phyloP scores from a whole-genome alignment of 2,888 invertebrate genomes.

The Amblyteles armatorius region DNA sequence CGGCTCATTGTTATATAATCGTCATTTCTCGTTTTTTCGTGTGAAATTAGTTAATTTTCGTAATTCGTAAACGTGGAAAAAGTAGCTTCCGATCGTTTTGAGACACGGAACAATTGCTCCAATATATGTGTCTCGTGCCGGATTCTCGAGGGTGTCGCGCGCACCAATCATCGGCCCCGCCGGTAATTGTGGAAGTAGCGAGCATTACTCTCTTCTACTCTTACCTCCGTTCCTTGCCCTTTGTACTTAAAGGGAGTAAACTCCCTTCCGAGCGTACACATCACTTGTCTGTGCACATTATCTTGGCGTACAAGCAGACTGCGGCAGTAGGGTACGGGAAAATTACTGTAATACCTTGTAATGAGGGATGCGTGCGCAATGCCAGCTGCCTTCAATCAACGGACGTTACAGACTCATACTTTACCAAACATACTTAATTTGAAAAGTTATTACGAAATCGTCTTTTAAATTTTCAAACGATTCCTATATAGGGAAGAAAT shows the following conservation, averaged over 20 bases:
- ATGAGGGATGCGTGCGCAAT: conserved; percentile 49
- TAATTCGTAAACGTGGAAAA: neutral
- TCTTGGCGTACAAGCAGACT: neutral
- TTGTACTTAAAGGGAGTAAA: too few relatives aligned
- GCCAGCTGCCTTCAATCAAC: conserved; percentile 55
- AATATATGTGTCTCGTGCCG: too few relatives aligned
- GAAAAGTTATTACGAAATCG: neutral
- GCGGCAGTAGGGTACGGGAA: conserved; percentile 28
- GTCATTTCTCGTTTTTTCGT: neutral
- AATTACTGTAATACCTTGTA: conserved; percentile 48
- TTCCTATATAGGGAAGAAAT: neutral
- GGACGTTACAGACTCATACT: conserved; percentile 6
- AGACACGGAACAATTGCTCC: too few relatives aligned
- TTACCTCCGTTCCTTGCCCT: neutral
- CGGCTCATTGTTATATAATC: neutral
- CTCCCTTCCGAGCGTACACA: neutral
- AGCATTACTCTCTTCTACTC: conserved; percentile 8
- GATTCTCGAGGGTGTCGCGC: neutral
- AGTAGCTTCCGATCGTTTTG: neutral
- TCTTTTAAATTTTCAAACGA: neutral
- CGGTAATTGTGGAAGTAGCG: conserved; percentile 3
- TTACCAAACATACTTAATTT: conserved; percentile 16
- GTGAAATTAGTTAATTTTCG: conserved; percentile 33
- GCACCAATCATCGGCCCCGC: neutral
- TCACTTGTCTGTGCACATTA: neutral